Evolutionary conservation across 2,888 invertebrate species (phyloP), one percentile per base, ranked within the genome.

Genomic region (Microplitis manilae): DNA sequence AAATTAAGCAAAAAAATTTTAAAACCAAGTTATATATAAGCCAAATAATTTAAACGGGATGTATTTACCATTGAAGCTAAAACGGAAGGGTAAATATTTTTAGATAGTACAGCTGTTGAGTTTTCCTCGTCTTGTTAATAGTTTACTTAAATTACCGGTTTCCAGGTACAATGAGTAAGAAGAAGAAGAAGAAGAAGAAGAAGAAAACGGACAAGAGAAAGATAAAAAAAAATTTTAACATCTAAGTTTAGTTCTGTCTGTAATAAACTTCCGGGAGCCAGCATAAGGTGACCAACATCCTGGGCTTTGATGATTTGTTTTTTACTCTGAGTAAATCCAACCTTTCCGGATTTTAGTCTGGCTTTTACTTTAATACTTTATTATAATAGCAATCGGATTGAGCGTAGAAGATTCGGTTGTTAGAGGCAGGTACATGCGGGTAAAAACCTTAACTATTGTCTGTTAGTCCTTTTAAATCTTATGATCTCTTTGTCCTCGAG

Each of bases 321-420:
- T 81, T 77, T 76, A 40, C 67, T 30, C 76, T 73, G 72, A 73
- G 81, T 81, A 83, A 85, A 86, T 86, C 83, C 83, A 80, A 81
- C 83, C 83, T 83, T 85, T 81, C 83, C 84, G 85, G 83, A 84
- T 84, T 84, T 84, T 83, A 20, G 59, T 39, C 9, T 30, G 7
- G 38, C 38, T 30, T 50, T 50, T 13, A 50, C 50, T 50, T 50
- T 50, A 5, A 50, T 50, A 50, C 13, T 50, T 50, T 50, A 50
- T 50, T 50, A 13, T 13, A 8, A 8, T 50, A 13, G 50, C 13
- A 50, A 13, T 50, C 50, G 13, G 13, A 50, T 13, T 50, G 50
- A 13, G 50, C 50, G 13, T 50, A 50, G 13, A 50, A 50, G 50
- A 50, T 50, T 50, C 13, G 50, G 8, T 50, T 50, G 13, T 13